Conservation (phyloP, 2,797 vertebrate species). For the Hippocampus kuda region DNA sequence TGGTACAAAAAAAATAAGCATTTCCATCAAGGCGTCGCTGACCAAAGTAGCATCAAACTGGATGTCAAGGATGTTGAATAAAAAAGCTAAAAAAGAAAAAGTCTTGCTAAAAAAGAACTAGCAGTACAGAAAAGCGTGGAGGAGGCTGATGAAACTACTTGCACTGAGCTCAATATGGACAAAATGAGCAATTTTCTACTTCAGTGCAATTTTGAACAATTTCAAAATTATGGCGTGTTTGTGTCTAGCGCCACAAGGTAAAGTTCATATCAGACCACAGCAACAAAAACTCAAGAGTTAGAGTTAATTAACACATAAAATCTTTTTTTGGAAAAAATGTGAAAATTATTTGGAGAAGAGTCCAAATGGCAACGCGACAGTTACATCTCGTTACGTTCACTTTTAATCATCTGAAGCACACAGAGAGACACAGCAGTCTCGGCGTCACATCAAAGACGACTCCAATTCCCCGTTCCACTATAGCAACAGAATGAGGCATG, state of each 20-base stretch:
- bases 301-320: not conserved
- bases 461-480: not conserved
- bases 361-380: not conserved
- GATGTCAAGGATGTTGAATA: too few species aligned
- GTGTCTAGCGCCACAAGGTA: not conserved
- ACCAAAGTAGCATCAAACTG: too few species aligned
- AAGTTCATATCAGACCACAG: not conserved
- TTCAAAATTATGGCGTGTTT: not conserved
- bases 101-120: too few species aligned
- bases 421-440: conserved; percentile 17
- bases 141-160: too few species aligned
- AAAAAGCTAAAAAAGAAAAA: too few species aligned
- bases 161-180: too few species aligned
- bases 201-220: too few species aligned
- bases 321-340: not conserved
- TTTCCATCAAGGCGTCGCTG: too few species aligned
- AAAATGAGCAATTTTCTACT: too few species aligned
- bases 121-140: too few species aligned
- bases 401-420: conserved; percentile 4
- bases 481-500: not conserved
- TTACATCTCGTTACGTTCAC: not conserved
- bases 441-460: conserved; percentile 3
- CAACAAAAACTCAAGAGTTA: not conserved
- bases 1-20: too few species aligned
- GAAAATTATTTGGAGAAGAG: not conserved